These are phyloP conservation scores for Platerodrilus igneus DNA, from an alignment of 2,888 invertebrate genomes.

Conservation along the genomic window DNA sequence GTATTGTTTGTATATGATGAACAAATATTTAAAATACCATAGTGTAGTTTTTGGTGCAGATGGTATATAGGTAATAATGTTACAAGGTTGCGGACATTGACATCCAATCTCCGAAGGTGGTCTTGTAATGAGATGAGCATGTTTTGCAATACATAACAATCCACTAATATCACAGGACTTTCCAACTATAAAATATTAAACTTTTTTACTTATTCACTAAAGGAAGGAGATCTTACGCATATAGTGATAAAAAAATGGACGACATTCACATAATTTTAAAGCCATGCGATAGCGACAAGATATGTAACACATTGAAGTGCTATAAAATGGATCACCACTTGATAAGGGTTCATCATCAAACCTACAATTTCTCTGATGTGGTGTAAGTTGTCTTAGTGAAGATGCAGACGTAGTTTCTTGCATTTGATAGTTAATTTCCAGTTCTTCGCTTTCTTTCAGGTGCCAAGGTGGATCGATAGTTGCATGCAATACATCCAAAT, in stretches of 20 bases:
- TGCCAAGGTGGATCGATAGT: slow-evolving; percentile 37
- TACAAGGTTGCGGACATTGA: slow-evolving; percentile 48
- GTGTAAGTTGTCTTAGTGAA: slow-evolving; percentile 48
- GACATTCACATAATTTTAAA: slow-evolving; percentile 54
- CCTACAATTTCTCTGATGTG: slow-evolving; percentile 52
- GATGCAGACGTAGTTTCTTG: slow-evolving; percentile 52
- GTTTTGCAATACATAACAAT: slow-evolving; percentile 51
- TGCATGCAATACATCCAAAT: slow-evolving; percentile 54
- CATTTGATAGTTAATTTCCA: slow-evolving; percentile 45
- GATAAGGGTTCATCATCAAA: slow-evolving; percentile 52
- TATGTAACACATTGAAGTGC: slow-evolving; percentile 55
- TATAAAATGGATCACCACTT: slow-evolving; percentile 50
- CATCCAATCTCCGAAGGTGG: slow-evolving; percentile 43
- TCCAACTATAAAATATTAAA: slow-evolving; percentile 43
- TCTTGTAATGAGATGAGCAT: slow-evolving; percentile 42
- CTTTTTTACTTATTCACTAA: background rate
- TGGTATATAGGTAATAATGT: slow-evolving; percentile 45
- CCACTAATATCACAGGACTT: slow-evolving; percentile 51
- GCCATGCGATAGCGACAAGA: slow-evolving; percentile 53
- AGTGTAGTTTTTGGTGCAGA: slow-evolving; percentile 42
- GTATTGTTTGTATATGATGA: too few species aligned
- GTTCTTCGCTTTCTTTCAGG: slow-evolving; percentile 45
- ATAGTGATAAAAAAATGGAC: slow-evolving; percentile 58
- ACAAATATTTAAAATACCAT: too few species aligned
- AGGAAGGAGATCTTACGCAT: slow-evolving; percentile 51